Evolutionary conservation across 1,140 invertebrate genomes (phyloP), one percentile per base, ranked within the genome.

Genomic region (Amyelois transitella): DNA sequence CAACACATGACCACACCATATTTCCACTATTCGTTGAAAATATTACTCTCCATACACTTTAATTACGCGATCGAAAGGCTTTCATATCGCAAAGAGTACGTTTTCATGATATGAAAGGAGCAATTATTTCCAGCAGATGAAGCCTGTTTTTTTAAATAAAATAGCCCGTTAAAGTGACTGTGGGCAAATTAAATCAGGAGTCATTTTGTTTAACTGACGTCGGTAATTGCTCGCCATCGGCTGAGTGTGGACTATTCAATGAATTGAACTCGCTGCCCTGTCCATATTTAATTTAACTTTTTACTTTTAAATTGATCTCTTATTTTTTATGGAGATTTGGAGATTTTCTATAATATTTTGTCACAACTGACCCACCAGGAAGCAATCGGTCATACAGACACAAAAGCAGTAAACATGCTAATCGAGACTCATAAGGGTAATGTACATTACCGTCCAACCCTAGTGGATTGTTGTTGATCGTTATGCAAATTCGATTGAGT

Each of bases 401-500:
- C n/a, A n/a, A n/a, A n/a, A 14, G 32, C n/a, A 14, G 12, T 38
- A 14, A n/a, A 38, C 32, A 38, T 38, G n/a, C 12, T 38, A 38
- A 38, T 14, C 32, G n/a, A n/a, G 2, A 14, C n/a, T 14, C n/a
- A 38, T 38, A 38, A 38, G 32, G 32, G 32, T 14, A 28, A 38
- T 14, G 32, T 14, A 38, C 17, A 38, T 38, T 38, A 38, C 32
- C 32, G 32, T 38, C 32, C 12, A 38, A 38, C 32, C 32, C 32
- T 38, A 14, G 32, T 38, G 32, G 32, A 38, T 38, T 38, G 51
- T 51, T 17, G 32, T 59, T 61, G n/a, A 55, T 58, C 55, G 28
- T 45, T 72, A 72, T 72, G 66, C 64, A 66, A 67, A 71, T 71
- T 65, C 53, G 64, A 74, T 69, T 64, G 60, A 49, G 48, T 50